Percentiles rank a stretch among this genome's conserved stretches.
These are phyloP conservation scores for Drosophila imparisetae DNA, from an alignment of 2,888 invertebrate genomes.

Conservation along the genomic window DNA sequence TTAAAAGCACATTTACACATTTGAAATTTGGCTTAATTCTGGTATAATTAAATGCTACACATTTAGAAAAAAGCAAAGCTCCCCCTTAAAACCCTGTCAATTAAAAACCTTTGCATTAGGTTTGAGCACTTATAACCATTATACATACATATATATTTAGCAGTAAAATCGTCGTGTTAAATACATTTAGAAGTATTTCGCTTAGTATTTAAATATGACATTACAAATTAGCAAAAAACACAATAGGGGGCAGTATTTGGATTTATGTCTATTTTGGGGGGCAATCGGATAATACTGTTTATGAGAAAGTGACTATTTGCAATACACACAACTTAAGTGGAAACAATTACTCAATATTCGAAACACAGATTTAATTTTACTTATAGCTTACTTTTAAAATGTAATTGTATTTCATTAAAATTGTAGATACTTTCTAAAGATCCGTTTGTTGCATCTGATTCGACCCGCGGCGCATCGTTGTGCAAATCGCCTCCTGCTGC, in stretches of 20 bases:
- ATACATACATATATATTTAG: constrained; percentile 11
- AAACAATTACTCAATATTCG: constrained; percentile 25
- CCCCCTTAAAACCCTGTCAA: not conserved
- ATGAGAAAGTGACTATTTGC: constrained; percentile 18
- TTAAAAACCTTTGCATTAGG: constrained; percentile 2
- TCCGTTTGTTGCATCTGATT: constrained; percentile 64
- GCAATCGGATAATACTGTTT: constrained; percentile 39
- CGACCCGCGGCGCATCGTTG: constrained; percentile 55
- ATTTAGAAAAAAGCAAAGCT: not conserved
- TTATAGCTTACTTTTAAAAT: not conserved
- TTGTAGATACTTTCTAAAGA: constrained; percentile 47
- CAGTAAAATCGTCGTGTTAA: constrained; percentile 17
- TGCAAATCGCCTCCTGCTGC: constrained; percentile 63
- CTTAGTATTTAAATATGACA: not conserved
- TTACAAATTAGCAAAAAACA: constrained; percentile 2
- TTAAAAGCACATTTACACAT: constrained; percentile 48
- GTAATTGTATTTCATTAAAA: constrained; percentile 7
- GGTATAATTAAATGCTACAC: constrained; percentile 13
- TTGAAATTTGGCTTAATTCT: constrained; percentile 24
- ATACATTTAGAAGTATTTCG: not conserved
- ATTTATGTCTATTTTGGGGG: constrained; percentile 5
- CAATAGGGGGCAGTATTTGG: constrained; percentile 8
- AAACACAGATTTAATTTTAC: constrained; percentile 18
- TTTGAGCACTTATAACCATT: constrained; percentile 12
- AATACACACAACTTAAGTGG: constrained; percentile 11